Conservation (phyloP, 2,113 vertebrate genomes). For the Protobothrops flavoviridis region DNA sequence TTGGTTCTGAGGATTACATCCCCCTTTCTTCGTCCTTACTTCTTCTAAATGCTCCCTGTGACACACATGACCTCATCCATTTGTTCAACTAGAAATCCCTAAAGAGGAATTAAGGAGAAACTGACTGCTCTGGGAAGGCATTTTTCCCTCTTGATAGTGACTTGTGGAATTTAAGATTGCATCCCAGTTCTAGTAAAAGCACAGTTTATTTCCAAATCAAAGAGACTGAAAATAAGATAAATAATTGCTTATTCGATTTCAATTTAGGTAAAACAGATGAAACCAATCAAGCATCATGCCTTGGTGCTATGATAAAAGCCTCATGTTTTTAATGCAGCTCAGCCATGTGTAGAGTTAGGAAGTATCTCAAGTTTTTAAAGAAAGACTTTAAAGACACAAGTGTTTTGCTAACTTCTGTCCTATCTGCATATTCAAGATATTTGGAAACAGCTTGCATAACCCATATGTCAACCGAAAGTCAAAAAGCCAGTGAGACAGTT, state of each 20-base stretch:
- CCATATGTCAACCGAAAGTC: conserved; percentile 43
- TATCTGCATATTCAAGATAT: conserved; percentile 54
- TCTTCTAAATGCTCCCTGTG: conserved; percentile 30
- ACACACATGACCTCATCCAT: background rate
- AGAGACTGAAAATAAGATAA: conserved; percentile 20
- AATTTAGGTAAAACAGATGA: conserved; percentile 16
- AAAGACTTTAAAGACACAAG: conserved; percentile 39
- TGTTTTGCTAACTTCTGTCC: conserved; percentile 51
- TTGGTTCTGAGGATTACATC: conserved; percentile 5
- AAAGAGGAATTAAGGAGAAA: conserved; percentile 24
- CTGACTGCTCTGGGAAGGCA: background rate
- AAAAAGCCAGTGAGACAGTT: conserved; percentile 43
- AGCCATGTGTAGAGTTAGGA: conserved; percentile 38
- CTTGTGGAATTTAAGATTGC: conserved; percentile 26
- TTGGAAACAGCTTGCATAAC: conserved; percentile 39
- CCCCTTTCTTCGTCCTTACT: conserved; percentile 29
- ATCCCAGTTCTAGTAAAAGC: conserved; percentile 31
- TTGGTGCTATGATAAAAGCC: conserved; percentile 27
- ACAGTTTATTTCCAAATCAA: conserved; percentile 35
- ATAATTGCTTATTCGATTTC: conserved; percentile 28
- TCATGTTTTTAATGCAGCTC: conserved; percentile 44
- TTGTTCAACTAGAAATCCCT: conserved; percentile 23
- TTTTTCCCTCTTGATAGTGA: conserved; percentile 8
- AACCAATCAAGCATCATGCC: conserved; percentile 37
- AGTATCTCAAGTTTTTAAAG: conserved; percentile 21